These are phyloP conservation scores for Xestia ashworthii DNA, from an alignment of 2,888 invertebrate genomes.

Conservation along the genomic window DNA sequence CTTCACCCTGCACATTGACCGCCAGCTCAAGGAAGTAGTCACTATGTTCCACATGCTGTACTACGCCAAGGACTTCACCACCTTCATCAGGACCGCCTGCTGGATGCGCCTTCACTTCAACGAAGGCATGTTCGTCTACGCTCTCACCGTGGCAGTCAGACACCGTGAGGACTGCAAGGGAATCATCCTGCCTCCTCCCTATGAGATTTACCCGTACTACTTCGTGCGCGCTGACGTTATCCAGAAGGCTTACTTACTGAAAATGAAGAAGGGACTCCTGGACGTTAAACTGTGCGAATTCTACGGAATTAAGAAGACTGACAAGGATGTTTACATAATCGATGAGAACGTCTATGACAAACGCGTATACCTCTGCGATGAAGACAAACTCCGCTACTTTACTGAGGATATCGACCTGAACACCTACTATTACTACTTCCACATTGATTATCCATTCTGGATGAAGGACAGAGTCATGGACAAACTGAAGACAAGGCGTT, in stretches of 20 bases:
- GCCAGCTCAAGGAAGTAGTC: conserved; percentile 88
- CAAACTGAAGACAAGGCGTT: conserved; percentile 82
- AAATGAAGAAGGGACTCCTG: conserved; percentile 86
- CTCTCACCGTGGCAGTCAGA: conserved; percentile 88
- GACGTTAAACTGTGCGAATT: conserved; percentile 88
- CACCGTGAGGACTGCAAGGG: conserved; percentile 89
- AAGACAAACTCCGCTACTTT: conserved; percentile 91
- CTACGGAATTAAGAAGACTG: conserved; percentile 87
- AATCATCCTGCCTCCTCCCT: conserved; percentile 89
- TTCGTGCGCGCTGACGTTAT: conserved; percentile 93
- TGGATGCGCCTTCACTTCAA: conserved; percentile 89
- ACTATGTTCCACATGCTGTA: conserved; percentile 89
- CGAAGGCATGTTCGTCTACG: conserved; percentile 91
- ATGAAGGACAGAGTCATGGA: conserved; percentile 86
- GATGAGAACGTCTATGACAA: conserved; percentile 92
- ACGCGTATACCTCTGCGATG: conserved; percentile 88
- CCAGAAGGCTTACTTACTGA: conserved; percentile 88
- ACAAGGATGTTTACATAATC: conserved; percentile 90
- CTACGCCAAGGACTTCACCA: conserved; percentile 89
- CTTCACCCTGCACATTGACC: conserved; percentile 87
- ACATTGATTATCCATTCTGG: conserved; percentile 92
- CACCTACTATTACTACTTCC: conserved; percentile 91
- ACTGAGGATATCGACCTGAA: conserved; percentile 92
- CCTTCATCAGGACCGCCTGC: conserved; percentile 88
- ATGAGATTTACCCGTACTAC: conserved; percentile 92